Base-by-base conservation (phyloP, 2,888 invertebrate species). In the Zootermopsis nevadensis region DNA sequence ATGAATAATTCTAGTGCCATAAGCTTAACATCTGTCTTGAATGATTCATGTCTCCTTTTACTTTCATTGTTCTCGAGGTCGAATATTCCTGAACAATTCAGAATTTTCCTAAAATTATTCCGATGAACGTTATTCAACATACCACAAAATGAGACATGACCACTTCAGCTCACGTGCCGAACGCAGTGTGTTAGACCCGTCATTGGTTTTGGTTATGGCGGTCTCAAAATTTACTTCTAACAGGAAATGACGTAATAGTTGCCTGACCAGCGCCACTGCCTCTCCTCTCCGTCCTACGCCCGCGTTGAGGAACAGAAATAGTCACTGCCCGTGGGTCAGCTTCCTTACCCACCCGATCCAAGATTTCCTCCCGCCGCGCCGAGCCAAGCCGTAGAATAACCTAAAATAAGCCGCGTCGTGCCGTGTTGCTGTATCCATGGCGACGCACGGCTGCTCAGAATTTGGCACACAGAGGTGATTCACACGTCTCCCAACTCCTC, bases 241-340 rank as follows among this genome's bases (percentile, higher is more conserved):
- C 77, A 77, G 77, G 77, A 77, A 77, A 77, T 77, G 77, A 77
- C 77, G 77, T 77, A 77, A 77, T 77, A 55, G 19, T 31, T 30
- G 77, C 55, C 77, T 77, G 77, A 77, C 77, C 77, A 77, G 60
- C 33, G 19, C 69, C 24, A 33, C n/a, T 31, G 30, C 67, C 31
- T n/a, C 27, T 31, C 6, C 67, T 31, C 31, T 33, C 69, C 69
- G 27, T 10, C 33, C 15, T 15, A 33, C 33, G 6, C 69, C 30
- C 69, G 30, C 60, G 27, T 1, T 60, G 15, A 48, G 66, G 69
- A 69, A 69, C 69, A 69, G 19, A 69, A 69, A 69, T 69, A 69
- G 69, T 12, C 27, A 69, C 77, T 77, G 77, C 77, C 77, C 77
- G 55, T 77, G 77, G 77, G 77, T 77, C 77, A 77, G 22, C 24